Evolutionary conservation across 2,113 vertebrate species (phyloP).

Genomic region (Numenius arquata): DNA sequence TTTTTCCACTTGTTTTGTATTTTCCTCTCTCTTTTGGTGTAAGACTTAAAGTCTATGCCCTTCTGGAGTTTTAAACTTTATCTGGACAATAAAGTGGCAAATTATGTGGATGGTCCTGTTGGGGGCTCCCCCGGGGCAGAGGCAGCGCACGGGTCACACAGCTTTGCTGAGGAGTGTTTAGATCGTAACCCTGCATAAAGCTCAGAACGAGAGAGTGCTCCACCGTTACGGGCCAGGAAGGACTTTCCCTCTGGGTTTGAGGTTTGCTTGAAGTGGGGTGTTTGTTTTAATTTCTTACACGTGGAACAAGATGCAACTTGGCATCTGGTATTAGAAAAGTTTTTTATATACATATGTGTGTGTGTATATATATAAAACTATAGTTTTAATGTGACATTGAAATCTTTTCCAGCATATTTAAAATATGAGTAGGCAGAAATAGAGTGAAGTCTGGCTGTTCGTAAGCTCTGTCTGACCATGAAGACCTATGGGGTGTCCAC

Average conservation of each 20-base stretch:
- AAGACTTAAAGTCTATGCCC: background rate
- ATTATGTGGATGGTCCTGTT: no score
- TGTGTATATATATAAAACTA: no score
- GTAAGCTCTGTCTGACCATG: no score
- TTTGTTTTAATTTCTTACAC: no score
- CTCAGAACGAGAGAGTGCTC: no score
- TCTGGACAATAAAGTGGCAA: background rate
- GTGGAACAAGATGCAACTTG: fast-evolving
- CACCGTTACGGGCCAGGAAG: fast-evolving
- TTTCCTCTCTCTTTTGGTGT: background rate
- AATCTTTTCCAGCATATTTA: background rate
- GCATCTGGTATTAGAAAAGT: background rate
- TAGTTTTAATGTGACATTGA: background rate
- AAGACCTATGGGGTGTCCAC: no score
- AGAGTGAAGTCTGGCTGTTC: background rate
- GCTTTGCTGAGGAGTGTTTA: background rate
- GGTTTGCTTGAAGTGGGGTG: background rate
- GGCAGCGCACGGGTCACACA: fast-evolving
- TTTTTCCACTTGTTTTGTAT: fast-evolving
- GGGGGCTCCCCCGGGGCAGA: background rate
- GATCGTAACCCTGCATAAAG: background rate
- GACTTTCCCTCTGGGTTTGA: no score
- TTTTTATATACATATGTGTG: no score
- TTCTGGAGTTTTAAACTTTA: background rate
- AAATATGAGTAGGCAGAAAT: background rate